Evolutionary conservation across 2,797 vertebrate species (phyloP).

Genomic region (Urocyon cinereoargenteus): DNA sequence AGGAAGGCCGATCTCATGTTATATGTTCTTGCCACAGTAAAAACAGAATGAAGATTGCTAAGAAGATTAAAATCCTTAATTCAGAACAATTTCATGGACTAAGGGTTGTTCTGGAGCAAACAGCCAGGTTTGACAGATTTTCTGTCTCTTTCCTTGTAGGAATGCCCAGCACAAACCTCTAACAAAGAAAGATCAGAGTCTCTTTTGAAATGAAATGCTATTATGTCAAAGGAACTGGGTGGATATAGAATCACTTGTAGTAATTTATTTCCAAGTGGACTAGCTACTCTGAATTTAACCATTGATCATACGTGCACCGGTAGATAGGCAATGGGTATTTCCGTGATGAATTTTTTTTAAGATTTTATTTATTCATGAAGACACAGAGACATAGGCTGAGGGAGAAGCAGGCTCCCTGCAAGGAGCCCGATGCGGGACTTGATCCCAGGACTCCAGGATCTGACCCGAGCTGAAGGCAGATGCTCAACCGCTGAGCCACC

Average conservation of each 20-base stretch:
- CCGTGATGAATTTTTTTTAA: background rate
- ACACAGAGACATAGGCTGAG: no score
- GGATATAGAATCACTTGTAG: background rate
- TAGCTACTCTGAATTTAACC: background rate
- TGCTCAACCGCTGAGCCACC: no score
- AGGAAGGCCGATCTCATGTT: background rate
- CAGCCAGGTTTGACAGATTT: background rate
- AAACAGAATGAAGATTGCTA: background rate
- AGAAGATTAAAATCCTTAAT: slow-evolving; percentile 38
- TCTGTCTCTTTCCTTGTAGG: background rate
- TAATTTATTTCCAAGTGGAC: background rate
- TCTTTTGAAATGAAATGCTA: slow-evolving; percentile 27
- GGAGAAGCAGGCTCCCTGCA: no score
- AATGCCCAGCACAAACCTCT: background rate
- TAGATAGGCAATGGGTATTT: background rate
- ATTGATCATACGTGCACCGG: background rate
- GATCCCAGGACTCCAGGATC: no score
- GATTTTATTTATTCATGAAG: no score
- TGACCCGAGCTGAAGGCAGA: no score
- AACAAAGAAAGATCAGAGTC: background rate
- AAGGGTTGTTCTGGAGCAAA: background rate
- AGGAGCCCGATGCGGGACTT: no score
- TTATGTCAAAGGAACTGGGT: background rate
- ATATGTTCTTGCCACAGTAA: background rate
- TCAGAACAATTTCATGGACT: slow-evolving; percentile 26